Evolutionary conservation across 2,113 vertebrate species (phyloP), one percentile per base, ranked within the genome.

Genomic region (Meriones unguiculatus): DNA sequence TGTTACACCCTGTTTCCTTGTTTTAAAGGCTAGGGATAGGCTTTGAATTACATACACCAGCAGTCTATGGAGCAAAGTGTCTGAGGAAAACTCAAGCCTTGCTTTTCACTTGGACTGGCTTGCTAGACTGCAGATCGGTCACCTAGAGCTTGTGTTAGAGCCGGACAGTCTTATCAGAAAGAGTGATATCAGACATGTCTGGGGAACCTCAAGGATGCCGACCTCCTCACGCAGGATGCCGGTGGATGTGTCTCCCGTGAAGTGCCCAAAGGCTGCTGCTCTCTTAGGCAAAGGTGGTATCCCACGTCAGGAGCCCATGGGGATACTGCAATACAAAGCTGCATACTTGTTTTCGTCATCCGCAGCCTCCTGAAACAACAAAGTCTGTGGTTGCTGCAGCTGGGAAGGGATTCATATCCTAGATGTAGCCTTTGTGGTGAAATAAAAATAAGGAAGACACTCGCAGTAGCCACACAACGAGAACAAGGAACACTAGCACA

Each of bases 201-300:
- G 46, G 59, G 41, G 32, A 13, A 1, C 13, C 25, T 5, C 1
- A 22, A 13, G 28, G 20, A 1, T 20, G 2, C 52, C 30, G 32
- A 22, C 67, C 25, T 76, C 24, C 11, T 1, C 7, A 8, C 6
- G 28, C n/a, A 24, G 15, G 2, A 5, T 57, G 30, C 4, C 25
- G 10, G 46, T 15, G 35, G n/a, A 28, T 54, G 14, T 59, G 35
- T 41, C 69, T 73, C 38, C 2, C 38, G 25, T 17, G 46, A 69
- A 32, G n/a, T 15, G 1, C 5, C 15, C 8, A 2, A n/a, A 18
- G 22, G 28, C 1, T 28, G 28, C 1, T 28, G 3, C 52, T 41
- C 50, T 17, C 12, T 80, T 20, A 69, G 38, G 20, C 9, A 2
- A 12, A 32, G 17, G 8, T 18, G 7, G 13, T 20, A 15, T 3